Conservation (phyloP, 2,797 vertebrate genomes). For the Sebastes elongatus region DNA sequence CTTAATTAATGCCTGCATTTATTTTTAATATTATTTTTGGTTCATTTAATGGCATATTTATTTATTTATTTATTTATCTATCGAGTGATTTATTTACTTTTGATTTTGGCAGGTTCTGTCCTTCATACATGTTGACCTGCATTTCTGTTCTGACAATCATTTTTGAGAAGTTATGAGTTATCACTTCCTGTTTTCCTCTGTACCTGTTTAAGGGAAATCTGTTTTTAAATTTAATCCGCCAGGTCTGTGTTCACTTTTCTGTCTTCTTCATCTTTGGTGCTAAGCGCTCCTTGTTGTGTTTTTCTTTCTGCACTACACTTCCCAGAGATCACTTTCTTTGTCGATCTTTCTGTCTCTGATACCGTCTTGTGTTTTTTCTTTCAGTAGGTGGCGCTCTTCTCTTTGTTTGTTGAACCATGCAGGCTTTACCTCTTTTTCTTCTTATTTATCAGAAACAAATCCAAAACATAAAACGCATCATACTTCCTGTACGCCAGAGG, state of each 20-base stretch:
- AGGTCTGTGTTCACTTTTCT: constrained; percentile 3
- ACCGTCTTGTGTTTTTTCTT: neutral
- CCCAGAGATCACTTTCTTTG: neutral
- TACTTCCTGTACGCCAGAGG: neutral
- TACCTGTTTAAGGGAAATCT: constrained; percentile 13
- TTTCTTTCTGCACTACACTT: neutral
- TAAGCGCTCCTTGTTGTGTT: constrained; percentile 22
- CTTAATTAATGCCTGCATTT: too few relatives aligned
- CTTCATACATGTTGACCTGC: neutral
- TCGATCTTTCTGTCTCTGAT: neutral
- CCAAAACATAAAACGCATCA: neutral
- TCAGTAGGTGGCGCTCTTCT: constrained; percentile 3
- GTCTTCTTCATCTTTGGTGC: constrained; percentile 34
- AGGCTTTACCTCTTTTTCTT: neutral
- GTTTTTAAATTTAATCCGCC: neutral
- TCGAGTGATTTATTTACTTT: too few relatives aligned
- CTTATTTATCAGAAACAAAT: neutral
- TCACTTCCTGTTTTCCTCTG: neutral
- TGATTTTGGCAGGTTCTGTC: too few relatives aligned
- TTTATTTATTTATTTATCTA: too few relatives aligned
- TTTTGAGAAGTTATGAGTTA: constrained; percentile 30
- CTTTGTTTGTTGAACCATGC: neutral
- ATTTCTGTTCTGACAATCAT: constrained; percentile 70
- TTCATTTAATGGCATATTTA: too few relatives aligned
- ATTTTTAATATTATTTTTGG: too few relatives aligned